Evolutionary conservation across 2,113 vertebrate genomes (phyloP).

Genomic region (Gyps fulvus): DNA sequence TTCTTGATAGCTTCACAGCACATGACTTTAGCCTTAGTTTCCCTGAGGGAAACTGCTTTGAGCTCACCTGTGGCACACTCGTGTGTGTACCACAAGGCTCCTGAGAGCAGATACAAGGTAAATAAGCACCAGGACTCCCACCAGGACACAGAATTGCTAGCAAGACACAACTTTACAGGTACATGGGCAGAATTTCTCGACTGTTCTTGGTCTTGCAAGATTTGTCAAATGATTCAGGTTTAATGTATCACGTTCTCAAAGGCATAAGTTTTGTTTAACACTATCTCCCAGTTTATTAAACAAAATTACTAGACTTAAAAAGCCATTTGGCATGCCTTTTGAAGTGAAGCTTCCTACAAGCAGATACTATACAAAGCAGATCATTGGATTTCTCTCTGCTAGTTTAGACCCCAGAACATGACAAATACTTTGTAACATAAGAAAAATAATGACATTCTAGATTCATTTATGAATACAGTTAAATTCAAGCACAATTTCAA

Average conservation of each 20-base stretch:
- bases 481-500: not conserved
- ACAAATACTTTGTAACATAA: not conserved
- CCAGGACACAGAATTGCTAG: not conserved
- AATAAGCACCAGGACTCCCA: not conserved
- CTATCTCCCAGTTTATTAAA: not conserved
- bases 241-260: not conserved
- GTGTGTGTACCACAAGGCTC: not conserved
- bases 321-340: not conserved
- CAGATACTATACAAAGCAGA: not conserved
- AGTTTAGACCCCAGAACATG: not conserved
- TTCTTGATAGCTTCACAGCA: not conserved
- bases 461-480: not conserved
- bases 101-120: not conserved
- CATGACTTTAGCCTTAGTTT: not conserved
- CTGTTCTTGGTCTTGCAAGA: not conserved
- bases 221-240: not conserved
- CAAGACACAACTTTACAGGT: not conserved
- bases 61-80: not conserved
- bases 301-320: not conserved
- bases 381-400: not conserved
- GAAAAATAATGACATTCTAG: not conserved
- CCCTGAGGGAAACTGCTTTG: not conserved
- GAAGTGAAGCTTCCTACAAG: not conserved
- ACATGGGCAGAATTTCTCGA: not conserved
- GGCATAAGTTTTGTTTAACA: not conserved